Evolutionary conservation across 2,113 vertebrate genomes (phyloP).

Genomic region (Pao palembangensis): DNA sequence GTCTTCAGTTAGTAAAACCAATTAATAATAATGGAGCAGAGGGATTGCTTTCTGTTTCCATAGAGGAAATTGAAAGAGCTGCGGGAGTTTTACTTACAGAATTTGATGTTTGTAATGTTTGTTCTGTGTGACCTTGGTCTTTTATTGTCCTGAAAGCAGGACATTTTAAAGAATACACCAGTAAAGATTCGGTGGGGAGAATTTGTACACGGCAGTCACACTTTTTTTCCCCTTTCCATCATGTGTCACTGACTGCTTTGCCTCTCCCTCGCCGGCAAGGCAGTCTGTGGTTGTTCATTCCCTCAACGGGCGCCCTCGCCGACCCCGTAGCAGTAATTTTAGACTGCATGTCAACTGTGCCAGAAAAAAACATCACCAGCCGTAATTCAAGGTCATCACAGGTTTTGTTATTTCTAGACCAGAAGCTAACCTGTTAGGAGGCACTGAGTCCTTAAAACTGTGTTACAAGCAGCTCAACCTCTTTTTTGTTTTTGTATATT

Average conservation of each 20-base stretch:
- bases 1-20: constrained; percentile 36
- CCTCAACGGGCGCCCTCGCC: constrained; percentile 55
- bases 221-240: constrained; percentile 47
- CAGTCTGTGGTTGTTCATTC: constrained; percentile 64
- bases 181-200: constrained; percentile 10
- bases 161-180: constrained; percentile 23
- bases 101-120: constrained; percentile 40
- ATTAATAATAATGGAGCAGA: constrained; percentile 37
- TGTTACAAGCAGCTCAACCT: constrained; percentile 24
- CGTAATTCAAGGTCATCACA: constrained; percentile 73
- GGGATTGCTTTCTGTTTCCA: constrained; percentile 32
- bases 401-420: constrained; percentile 40
- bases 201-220: constrained; percentile 14
- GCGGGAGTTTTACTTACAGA: constrained; percentile 40
- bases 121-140: constrained; percentile 43
- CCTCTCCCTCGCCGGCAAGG: constrained; percentile 54
- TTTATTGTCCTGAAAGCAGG: constrained; percentile 17
- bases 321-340: constrained; percentile 78
- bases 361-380: constrained; percentile 51
- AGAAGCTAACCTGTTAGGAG: constrained; percentile 50
- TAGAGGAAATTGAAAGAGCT: constrained; percentile 44
- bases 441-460: constrained; percentile 29
- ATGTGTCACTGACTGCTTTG: constrained; percentile 63
- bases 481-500: constrained; percentile 1
- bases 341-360: constrained; percentile 69